These are phyloP conservation scores for Mesocricetus auratus DNA, from an alignment of 2,113 vertebrate species.

Conservation along the genomic window DNA sequence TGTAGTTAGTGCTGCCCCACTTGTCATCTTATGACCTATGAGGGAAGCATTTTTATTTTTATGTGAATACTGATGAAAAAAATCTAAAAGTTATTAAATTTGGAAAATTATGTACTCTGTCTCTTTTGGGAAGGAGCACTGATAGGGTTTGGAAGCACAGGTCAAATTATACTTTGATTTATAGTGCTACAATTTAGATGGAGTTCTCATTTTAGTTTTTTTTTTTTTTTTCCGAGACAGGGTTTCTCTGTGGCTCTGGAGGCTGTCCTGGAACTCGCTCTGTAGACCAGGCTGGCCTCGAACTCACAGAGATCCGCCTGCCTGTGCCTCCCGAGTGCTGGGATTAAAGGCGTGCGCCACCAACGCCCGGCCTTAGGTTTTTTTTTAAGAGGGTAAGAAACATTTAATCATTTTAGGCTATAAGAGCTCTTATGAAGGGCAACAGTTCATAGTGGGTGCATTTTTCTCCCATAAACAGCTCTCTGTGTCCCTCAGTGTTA, in stretches of 20 bases:
- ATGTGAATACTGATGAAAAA: neutral
- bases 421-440: neutral
- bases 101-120: conserved; percentile 52
- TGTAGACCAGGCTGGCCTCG: no score
- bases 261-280: no score
- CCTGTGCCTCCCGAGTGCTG: no score
- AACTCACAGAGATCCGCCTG: no score
- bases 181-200: conserved; percentile 39
- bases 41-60: conserved; percentile 53
- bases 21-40: neutral
- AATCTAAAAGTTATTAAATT: conserved; percentile 3
- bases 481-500: neutral
- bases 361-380: no score
- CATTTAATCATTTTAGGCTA: conserved; percentile 21
- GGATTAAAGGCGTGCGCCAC: no score
- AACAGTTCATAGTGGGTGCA: conserved; percentile 45
- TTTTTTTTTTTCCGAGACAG: no score
- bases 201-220: neutral
- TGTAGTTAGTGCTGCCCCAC: neutral
- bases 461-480: conserved; percentile 13
- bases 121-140: neutral
- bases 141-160: conserved; percentile 49
- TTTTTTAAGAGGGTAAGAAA: neutral
- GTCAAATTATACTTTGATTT: conserved; percentile 31
- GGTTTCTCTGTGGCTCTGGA: no score